A percentile compares a stretch with the other conserved stretches of the same genome.
phyloP scores from a whole-genome alignment of 2,888 invertebrate genomes.

The Uloborus plumipes region DNA sequence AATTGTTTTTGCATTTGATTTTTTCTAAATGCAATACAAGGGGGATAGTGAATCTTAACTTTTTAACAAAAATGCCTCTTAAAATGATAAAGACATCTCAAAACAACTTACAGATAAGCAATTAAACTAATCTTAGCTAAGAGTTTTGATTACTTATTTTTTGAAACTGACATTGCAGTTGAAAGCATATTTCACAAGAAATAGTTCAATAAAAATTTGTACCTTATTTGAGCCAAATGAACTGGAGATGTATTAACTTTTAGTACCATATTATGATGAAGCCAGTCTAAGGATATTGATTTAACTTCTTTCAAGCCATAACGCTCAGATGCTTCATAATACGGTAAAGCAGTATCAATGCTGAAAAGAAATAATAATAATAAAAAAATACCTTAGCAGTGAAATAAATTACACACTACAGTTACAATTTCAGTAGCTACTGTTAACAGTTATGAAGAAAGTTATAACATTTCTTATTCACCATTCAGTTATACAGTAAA shows the following conservation, averaged over 20 bases:
- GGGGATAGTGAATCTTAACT: too few relatives aligned
- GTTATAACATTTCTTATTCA: too few relatives aligned
- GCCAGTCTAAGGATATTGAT: conserved; percentile 77
- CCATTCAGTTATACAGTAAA: too few relatives aligned
- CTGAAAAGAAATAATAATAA: conserved; percentile 66
- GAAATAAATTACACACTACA: too few relatives aligned
- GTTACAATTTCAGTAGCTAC: too few relatives aligned
- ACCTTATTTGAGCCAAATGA: conserved; percentile 76
- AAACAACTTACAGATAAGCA: too few relatives aligned
- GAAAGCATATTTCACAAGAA: not conserved
- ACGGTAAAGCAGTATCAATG: conserved; percentile 78
- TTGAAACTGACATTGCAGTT: not conserved
- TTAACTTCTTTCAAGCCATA: conserved; percentile 79
- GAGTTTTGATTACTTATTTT: not conserved
- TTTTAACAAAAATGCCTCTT: too few relatives aligned
- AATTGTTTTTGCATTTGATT: too few relatives aligned
- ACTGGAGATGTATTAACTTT: conserved; percentile 76
- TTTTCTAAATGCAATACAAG: too few relatives aligned
- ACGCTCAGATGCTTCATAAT: conserved; percentile 79
- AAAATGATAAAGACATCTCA: too few relatives aligned
- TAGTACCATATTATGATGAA: conserved; percentile 79
- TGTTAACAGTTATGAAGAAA: too few relatives aligned
- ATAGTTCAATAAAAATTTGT: not conserved
- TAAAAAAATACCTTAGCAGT: too few relatives aligned
- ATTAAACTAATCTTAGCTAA: not conserved